Evolutionary conservation across 2,797 vertebrate genomes (phyloP), one percentile per base, ranked within the genome.

Genomic region (Ctenopoma kingsleyae): DNA sequence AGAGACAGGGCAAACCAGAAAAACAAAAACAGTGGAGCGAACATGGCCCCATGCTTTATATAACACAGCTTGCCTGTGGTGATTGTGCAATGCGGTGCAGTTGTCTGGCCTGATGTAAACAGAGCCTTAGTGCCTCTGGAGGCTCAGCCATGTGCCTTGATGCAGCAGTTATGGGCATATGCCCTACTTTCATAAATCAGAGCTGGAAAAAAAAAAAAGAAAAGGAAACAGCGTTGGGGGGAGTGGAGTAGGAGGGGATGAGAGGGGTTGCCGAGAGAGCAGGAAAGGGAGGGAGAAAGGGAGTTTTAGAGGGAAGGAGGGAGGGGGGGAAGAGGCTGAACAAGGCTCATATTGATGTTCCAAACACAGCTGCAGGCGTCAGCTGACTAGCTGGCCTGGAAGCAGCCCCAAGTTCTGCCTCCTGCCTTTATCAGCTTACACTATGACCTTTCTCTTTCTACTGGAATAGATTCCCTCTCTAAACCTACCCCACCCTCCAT

Each of bases 361-460:
- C 85, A 91, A 90, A 86, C 94, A 91, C 95, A 95, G 95, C 92
- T 94, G 95, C 86, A 2, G 74, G 32, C 81, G 77, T 95, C 95
- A 94, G 94, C 93, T 95, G 95, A 95, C 93, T 93, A 59, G 68
- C 83, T 93, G 92, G 92, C 92, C 94, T 91, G 91, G 93, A 92
- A 90, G 87, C 88, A 82, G 88, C 90, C 92, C 82, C 59, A 32
- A 85, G 88, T 82, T 66, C 89, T 85, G 84, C 90, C 90, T 82
- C 85, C 87, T 86, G 81, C 85, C 85, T 94, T 94, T 94, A 95
- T 93, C 86, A 90, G 91, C 88, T 93, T 91, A 92, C 93, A 93
- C 94, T 94, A 93, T 95, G 94, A 95, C 94, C 95, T 95, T 94
- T 92, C 72, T 91, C 91, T 89, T 86, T 91, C 92, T 82, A 86